phyloP scores from a whole-genome alignment of 2,797 vertebrate species.

The Clamator glandarius region DNA sequence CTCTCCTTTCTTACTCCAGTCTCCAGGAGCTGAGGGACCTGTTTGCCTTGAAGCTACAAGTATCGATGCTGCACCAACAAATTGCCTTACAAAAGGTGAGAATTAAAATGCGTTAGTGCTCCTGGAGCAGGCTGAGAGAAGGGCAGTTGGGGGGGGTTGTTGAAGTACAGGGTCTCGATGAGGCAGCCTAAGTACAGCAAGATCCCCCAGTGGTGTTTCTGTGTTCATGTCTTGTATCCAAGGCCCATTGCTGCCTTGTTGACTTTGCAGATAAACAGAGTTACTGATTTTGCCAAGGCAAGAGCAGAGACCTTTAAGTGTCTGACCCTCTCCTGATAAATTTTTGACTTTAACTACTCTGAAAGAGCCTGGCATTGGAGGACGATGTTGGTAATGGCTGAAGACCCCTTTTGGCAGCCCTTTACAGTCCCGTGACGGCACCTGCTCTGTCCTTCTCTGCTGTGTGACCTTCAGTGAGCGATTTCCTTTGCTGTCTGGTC shows the following conservation, averaged over 20 bases:
- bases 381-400: neutral
- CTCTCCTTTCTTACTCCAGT: slow-evolving; percentile 74
- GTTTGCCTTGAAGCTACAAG: slow-evolving; percentile 64
- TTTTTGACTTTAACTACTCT: neutral
- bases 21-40: slow-evolving; percentile 73
- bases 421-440: neutral
- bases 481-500: neutral
- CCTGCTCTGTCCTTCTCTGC: neutral
- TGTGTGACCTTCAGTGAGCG: neutral
- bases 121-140: neutral
- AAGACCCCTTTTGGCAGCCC: neutral
- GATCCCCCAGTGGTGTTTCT: neutral
- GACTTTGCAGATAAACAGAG: neutral
- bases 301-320: neutral
- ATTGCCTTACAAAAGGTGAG: slow-evolving; percentile 78
- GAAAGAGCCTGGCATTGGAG: neutral
- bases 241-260: neutral
- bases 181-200: neutral
- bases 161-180: rapidly evolving
- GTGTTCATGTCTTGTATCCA: neutral
- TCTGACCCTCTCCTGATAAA: neutral
- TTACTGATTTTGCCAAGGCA: neutral
- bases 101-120: neutral
- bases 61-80: slow-evolving; percentile 72
- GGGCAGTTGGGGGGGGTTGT: neutral